Evolutionary conservation across 2,797 vertebrate species (phyloP).

Genomic region (Chaunax sp.): DNA sequence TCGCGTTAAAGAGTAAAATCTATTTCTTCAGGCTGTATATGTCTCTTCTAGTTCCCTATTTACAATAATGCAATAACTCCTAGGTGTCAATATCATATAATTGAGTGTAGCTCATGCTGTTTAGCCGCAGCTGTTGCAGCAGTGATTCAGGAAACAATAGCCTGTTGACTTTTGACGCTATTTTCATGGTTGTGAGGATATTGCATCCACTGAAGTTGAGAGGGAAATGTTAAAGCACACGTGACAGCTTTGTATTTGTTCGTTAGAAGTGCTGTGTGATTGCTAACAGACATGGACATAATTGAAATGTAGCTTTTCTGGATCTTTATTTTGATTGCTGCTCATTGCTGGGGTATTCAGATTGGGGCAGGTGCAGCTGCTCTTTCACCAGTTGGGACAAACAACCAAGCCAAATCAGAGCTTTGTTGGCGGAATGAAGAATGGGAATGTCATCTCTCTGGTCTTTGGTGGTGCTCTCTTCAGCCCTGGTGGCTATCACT

Average conservation of each 20-base stretch:
- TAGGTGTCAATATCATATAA: too few relatives aligned
- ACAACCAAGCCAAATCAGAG: too few relatives aligned
- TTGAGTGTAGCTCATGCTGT: background rate
- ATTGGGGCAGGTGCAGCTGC: too few relatives aligned
- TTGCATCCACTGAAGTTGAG: background rate
- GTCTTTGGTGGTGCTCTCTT: too few relatives aligned
- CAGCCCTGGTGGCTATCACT: too few relatives aligned
- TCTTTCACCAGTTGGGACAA: too few relatives aligned
- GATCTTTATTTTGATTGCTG: background rate
- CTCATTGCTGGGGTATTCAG: background rate
- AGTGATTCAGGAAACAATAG: background rate
- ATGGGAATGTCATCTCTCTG: too few relatives aligned
- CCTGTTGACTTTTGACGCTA: conserved; percentile 14
- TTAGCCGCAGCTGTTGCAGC: background rate
- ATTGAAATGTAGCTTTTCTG: background rate
- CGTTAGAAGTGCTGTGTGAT: background rate
- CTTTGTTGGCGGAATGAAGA: too few relatives aligned
- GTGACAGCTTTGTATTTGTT: background rate
- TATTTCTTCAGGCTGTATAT: background rate
- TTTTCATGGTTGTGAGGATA: conserved; percentile 4
- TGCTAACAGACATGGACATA: background rate
- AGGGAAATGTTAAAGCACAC: background rate
- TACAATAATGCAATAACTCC: too few relatives aligned
- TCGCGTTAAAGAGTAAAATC: background rate
- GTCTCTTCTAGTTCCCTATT: background rate